phyloP scores from a whole-genome alignment of 2,113 vertebrate species.

The Acrocephalus arundinaceus region DNA sequence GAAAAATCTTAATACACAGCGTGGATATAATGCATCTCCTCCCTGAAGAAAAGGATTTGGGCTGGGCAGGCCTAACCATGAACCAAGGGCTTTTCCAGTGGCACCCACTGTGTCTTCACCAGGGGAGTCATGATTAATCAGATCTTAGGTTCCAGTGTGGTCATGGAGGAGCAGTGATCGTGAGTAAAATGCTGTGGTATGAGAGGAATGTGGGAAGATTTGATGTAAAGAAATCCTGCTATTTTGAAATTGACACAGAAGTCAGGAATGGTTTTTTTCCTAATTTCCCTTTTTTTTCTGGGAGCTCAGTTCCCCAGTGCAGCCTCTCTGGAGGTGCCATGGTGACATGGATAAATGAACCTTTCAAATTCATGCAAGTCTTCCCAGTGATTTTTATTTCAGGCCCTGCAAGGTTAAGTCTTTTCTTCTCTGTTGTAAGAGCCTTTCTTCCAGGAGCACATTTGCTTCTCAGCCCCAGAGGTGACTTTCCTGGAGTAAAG shows the following conservation, averaged over 20 bases:
- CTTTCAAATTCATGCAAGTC: not conserved
- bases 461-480: not conserved
- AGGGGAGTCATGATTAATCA: not conserved
- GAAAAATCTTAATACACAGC: not conserved
- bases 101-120: not conserved
- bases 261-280: not conserved
- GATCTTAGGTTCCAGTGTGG: no score
- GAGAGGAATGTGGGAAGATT: not conserved
- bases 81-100: not conserved
- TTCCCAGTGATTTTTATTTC: not conserved
- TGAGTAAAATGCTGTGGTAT: not conserved
- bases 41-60: not conserved
- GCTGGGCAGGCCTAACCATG: not conserved
- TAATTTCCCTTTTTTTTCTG: not conserved
- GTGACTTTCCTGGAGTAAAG: not conserved
- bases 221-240: not conserved
- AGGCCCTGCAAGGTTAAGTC: not conserved
- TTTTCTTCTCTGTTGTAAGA: not conserved
- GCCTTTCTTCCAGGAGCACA: not conserved
- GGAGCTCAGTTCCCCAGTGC: rapidly evolving
- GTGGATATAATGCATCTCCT: not conserved
- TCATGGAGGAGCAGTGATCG: not conserved
- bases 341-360: not conserved
- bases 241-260: not conserved
- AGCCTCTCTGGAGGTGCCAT: not conserved